phyloP scores from a whole-genome alignment of 2,888 invertebrate species.

The Hirudinaria manillensis region DNA sequence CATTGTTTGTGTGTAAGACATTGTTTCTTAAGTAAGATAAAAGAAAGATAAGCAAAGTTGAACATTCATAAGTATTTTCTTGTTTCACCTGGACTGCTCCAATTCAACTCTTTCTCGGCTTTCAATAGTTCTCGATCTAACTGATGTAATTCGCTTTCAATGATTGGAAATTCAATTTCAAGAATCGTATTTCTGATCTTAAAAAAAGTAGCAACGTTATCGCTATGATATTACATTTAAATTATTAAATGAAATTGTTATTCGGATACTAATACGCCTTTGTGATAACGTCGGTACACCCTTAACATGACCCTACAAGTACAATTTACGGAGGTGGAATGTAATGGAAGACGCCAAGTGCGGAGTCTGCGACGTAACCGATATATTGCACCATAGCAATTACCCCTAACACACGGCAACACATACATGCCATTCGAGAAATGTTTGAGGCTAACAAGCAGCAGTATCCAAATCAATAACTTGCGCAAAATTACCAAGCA shows the following conservation, averaged over 20 bases:
- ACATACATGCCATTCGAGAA: too few relatives aligned
- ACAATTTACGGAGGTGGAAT: not conserved
- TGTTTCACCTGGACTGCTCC: conserved; percentile 84
- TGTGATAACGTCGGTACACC: not conserved
- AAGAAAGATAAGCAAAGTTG: not conserved
- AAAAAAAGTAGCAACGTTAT: not conserved
- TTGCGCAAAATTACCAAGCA: too few relatives aligned
- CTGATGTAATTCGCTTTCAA: conserved; percentile 73
- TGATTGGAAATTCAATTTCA: conserved; percentile 78
- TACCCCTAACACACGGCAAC: too few relatives aligned
- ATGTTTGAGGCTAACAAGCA: too few relatives aligned
- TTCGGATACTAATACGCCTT: not conserved
- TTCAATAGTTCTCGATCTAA: conserved; percentile 75
- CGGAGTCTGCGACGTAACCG: not conserved
- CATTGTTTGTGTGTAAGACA: conserved; percentile 73
- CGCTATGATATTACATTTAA: too few relatives aligned
- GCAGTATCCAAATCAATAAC: too few relatives aligned
- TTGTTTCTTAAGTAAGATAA: conserved; percentile 61
- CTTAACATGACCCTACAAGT: not conserved
- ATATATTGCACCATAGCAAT: not conserved
- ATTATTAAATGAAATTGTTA: too few relatives aligned
- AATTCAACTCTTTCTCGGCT: conserved; percentile 73
- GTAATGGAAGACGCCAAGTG: not conserved
- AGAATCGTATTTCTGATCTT: conserved; percentile 64
- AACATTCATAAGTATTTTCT: too few relatives aligned